These are phyloP conservation scores for Nothocercus julius DNA, from an alignment of 2,113 vertebrate species.

Conservation along the genomic window DNA sequence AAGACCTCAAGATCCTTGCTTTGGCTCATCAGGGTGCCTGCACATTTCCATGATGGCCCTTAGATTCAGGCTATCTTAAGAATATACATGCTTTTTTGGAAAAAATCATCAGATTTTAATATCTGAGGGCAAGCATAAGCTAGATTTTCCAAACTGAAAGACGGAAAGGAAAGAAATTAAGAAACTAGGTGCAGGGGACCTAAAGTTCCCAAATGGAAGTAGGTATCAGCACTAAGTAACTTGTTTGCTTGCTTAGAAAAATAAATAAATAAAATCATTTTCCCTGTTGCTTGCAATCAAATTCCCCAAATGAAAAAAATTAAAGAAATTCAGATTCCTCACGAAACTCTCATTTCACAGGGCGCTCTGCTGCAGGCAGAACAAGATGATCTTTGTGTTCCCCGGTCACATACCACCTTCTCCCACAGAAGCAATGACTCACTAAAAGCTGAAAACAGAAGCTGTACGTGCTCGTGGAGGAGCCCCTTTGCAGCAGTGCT, in stretches of 20 bases:
- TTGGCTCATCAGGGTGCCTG: neutral
- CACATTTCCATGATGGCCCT: neutral
- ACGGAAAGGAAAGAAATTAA: neutral
- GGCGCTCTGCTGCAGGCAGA: neutral
- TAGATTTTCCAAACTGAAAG: neutral
- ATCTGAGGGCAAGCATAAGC: neutral
- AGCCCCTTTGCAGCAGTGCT: neutral
- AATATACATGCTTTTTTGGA: neutral
- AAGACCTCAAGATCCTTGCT: neutral
- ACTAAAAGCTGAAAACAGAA: neutral
- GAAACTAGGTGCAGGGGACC: neutral
- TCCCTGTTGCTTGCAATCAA: neutral
- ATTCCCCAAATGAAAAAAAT: neutral
- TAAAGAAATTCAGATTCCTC: too few relatives aligned
- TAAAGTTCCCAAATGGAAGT: neutral
- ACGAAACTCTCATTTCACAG: neutral
- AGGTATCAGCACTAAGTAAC: neutral
- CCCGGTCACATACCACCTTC: too few relatives aligned
- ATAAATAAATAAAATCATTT: neutral
- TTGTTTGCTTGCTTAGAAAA: neutral
- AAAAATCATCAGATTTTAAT: neutral
- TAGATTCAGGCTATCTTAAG: neutral
- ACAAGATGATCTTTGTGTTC: neutral
- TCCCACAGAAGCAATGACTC: neutral
- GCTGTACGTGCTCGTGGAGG: too few relatives aligned